Evolutionary conservation across 1,140 invertebrate species (phyloP), one percentile per base, ranked within the genome.

Genomic region (Mercenaria mercenaria): DNA sequence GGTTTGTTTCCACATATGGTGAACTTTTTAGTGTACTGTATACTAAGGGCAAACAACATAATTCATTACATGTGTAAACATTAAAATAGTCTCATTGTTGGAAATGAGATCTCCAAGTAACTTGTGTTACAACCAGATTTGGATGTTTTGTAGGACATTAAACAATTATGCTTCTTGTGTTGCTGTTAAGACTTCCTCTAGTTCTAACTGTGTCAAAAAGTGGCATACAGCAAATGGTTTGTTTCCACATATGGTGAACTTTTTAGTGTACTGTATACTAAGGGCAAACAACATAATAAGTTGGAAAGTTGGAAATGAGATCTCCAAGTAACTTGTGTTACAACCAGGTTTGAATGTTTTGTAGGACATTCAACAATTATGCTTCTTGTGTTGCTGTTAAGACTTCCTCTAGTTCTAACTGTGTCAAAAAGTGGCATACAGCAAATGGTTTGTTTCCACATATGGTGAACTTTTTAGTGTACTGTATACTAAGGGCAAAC

Each of bases 1-100:
- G 32, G 79, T 61, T 81, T 81, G 79, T 52, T 81, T 81, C 79
- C 79, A 81, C 79, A 59, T 59, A 81, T 64, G 37, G 74, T 81
- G 20, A 37, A 32, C 47, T 81, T 64, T 26, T 4, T 61, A 37
- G 52, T 32, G 18, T 39, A 64, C 50, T 81, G 79, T 81, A 81
- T 34, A 61, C 79, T 81, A 81, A 81, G 56, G 56, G 26, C 56
- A 81, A 81, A 39, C 52, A 2, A 81, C 52, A 81, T 61, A 34
- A 10, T 26, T 34, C 20, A 74, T 10, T 8, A 18, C 34, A 32
- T 69, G 32, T 69, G 74, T 77, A 77, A 43, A 47, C 74, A 43
- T 43, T 43, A 29, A 29, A 47, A 10, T 43, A 77, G n/a, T 32
- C 15, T 32, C 67, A 69, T 69, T 23, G 4, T 15, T n/a, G 37